Base-by-base conservation (phyloP, 2,113 vertebrate genomes). In the Greenwoodochromis staneri region DNA sequence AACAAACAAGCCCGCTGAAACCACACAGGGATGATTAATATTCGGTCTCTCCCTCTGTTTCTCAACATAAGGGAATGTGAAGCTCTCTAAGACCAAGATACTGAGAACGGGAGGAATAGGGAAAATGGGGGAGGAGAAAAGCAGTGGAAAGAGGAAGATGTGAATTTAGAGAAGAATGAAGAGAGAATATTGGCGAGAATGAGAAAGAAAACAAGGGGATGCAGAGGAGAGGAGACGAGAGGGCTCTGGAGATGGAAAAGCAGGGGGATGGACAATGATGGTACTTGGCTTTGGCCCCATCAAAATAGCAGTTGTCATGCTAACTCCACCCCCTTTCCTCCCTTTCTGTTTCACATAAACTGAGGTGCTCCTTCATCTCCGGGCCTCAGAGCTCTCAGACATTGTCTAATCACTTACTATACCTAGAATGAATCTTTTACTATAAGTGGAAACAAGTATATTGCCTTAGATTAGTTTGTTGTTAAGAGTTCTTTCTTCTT, bases 231-330 rank as follows among this genome's bases (percentile, higher is more conserved):
- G 2, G 42, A 78, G 71, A 49, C 3, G 82, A 71, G 86, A 51
- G 86, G 78, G 78, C 84, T 89, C 81, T 82, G 29, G 81, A 89
- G 92, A 88, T 55, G 90, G 90, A 92, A 93, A 92, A 90, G 87
- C 49, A 63, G 82, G 80, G 59, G 85, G 90, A 81, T 59, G 51
- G 53, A 84, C 66, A 91, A 92, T 88, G 76, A 61, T 29, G 84
- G 81, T 90, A 89, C 87, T 92, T 93, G 92, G 94, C 91, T 93
- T 63, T 66, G 84, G 92, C 88, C 92, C 95, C 94, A 90, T 94
- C 91, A 94, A 95, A 95, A 95, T 90, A 94, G 82, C n/a, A 84
- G 90, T 91, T 93, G 92, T 96, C 92, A 92, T 93, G 93, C 91
- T 94, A 92, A 91, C 91, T 78, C 90, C 89, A 81, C 78, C 85